Conservation (phyloP, 2,113 vertebrate species). For the Melanotaenia duboulayi region DNA sequence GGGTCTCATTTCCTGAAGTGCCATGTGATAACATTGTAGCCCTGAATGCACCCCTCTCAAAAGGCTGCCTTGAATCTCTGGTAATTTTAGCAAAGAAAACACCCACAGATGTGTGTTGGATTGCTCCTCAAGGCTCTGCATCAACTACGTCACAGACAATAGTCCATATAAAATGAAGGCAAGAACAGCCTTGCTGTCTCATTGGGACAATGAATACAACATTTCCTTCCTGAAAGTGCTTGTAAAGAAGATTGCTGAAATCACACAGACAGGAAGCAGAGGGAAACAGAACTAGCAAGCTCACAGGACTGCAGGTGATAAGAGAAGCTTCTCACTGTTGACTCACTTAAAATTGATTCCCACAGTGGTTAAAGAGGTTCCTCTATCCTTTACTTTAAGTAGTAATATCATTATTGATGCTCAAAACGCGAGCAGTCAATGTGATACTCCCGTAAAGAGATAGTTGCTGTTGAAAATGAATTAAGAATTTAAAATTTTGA, state of each 20-base stretch:
- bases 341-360: background rate
- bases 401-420: background rate
- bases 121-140: conserved; percentile 46
- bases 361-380: no score
- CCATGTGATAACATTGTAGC: conserved; percentile 69
- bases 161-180: conserved; percentile 37
- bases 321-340: background rate
- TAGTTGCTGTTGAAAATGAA: no score
- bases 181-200: conserved; percentile 24
- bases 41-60: conserved; percentile 34
- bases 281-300: background rate
- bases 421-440: background rate
- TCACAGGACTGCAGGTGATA: conserved; percentile 8
- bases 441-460: background rate
- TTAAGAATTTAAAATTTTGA: no score
- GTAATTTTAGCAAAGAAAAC: conserved; percentile 56
- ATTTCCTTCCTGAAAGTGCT: conserved; percentile 52
- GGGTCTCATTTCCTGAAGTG: conserved; percentile 54
- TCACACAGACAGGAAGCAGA: conserved; percentile 46
- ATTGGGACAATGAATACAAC: conserved; percentile 18
- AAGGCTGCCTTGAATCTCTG: conserved; percentile 23
- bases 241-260: conserved; percentile 30
- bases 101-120: conserved; percentile 14
- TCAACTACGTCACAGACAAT: conserved; percentile 48
- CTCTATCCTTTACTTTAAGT: background rate